Conservation (phyloP, 2,113 vertebrate species). For the Apus apus region DNA sequence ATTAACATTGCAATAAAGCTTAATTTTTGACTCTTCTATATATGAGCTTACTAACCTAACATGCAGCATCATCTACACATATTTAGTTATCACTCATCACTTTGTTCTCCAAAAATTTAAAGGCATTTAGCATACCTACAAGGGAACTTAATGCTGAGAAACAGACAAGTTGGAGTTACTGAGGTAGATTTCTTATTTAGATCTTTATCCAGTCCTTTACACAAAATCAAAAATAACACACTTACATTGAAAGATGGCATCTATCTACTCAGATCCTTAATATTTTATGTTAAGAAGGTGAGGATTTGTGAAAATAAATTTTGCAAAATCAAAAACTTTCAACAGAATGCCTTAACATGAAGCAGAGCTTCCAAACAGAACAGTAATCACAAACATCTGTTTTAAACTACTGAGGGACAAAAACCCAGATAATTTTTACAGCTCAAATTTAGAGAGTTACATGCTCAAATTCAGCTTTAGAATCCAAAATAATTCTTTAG, state of each 20-base stretch:
- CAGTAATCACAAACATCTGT: neutral
- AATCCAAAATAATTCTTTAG: neutral
- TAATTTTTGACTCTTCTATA: neutral
- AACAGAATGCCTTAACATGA: conserved; percentile 12
- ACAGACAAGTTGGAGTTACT: neutral
- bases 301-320: conserved; percentile 29
- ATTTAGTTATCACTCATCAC: neutral
- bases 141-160: neutral
- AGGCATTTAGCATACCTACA: neutral
- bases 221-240: neutral
- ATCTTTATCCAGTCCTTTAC: neutral
- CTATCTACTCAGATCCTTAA: neutral
- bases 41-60: neutral
- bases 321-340: neutral
- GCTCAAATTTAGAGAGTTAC: neutral
- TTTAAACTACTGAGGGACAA: neutral
- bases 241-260: neutral
- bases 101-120: neutral
- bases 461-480: conserved; percentile 14
- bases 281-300: neutral
- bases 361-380: neutral
- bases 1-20: neutral
- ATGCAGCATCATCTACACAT: neutral
- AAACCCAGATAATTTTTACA: neutral
- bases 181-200: neutral